Evolutionary conservation across 2,888 invertebrate genomes (phyloP), one percentile per base, ranked within the genome.

Genomic region (Rhagium mordax): DNA sequence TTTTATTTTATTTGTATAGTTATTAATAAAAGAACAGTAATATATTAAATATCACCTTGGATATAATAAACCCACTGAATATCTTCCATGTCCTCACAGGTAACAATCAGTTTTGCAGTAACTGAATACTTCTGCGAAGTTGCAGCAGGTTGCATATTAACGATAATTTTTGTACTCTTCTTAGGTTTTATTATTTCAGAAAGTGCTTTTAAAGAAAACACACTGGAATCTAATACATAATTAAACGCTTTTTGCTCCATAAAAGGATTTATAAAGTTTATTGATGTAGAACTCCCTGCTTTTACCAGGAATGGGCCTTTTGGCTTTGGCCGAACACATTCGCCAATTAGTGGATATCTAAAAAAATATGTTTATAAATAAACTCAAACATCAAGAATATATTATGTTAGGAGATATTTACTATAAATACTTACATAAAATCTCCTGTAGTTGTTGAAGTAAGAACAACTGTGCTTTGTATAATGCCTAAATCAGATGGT

Each of bases 181-280:
- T 85, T 87, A 0, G 87, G 75, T 72, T 86, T 85, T 65, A 90
- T 85, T 33, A 81, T 84, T 76, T 89, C 89, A 6, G 84, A 82
- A 13, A 81, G 81, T 67, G 86, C 85, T 67, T 86, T 85, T 27
- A 89, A 73, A 64, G 84, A 85, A 82, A 90, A 89, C 21, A 85
- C 81, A 13, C 88, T 86, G 62, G 88, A 87, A 80, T 89, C 89
- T 10, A 88, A 85, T 67, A 83, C 82, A 81, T 87, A 88, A 16
- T 81, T 81, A 79, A 89, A 90, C 8, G 82, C 82, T 29, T 85
- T 85, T 5, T 86, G 81, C 47, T 85, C 84, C 5, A 81, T 79
- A 78, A 89, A 90, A 5, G 89, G 87, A 79, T 90, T 90, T 69
- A 87, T 84, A 83, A 90, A 90, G n/a, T 85, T 83, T 75, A 90